phyloP scores from a whole-genome alignment of 2,797 vertebrate species.

The Oreochromis mossambicus region DNA sequence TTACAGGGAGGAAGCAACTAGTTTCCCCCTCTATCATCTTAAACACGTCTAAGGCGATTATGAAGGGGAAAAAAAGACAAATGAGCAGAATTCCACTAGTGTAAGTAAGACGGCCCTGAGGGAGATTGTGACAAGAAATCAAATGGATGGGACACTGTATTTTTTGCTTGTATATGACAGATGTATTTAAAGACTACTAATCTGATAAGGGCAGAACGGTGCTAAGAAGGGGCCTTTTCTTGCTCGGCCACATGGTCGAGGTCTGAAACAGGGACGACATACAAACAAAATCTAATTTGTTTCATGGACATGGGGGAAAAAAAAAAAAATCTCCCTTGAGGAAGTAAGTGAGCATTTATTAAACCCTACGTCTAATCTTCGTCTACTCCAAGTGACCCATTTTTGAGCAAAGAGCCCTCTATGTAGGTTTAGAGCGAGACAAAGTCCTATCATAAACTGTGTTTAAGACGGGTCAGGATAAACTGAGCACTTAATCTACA shows the following conservation, averaged over 20 bases:
- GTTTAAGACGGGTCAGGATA: conserved; percentile 56
- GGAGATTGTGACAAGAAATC: conserved; percentile 62
- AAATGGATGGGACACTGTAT: conserved; percentile 66
- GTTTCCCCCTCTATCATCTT: conserved; percentile 63
- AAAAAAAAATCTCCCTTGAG: conserved; percentile 69
- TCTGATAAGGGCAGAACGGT: conserved; percentile 74
- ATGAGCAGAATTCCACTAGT: conserved; percentile 72
- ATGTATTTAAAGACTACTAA: conserved; percentile 81
- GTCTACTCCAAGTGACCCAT: conserved; percentile 81
- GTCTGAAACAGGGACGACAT: conserved; percentile 60
- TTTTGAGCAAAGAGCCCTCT: conserved; percentile 64
- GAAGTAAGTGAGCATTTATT: conserved; percentile 81
- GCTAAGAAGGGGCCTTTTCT: conserved; percentile 76
- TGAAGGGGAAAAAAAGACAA: conserved; percentile 56
- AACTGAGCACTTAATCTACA: conserved; percentile 64
- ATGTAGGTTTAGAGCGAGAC: conserved; percentile 35
- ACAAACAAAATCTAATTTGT: conserved; percentile 86
- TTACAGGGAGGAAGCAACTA: conserved; percentile 51
- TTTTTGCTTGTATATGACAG: conserved; percentile 63
- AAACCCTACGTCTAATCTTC: conserved; percentile 82
- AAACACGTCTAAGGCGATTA: conserved; percentile 79
- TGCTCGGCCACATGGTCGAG: conserved; percentile 54
- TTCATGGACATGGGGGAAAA: conserved; percentile 10
- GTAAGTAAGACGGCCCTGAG: conserved; percentile 41
- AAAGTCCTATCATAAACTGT: conserved; percentile 54